Percentiles rank a stretch among this genome's conserved stretches.
Conservation (phyloP, 2,888 invertebrate species). For the Mamestra brassicae region DNA sequence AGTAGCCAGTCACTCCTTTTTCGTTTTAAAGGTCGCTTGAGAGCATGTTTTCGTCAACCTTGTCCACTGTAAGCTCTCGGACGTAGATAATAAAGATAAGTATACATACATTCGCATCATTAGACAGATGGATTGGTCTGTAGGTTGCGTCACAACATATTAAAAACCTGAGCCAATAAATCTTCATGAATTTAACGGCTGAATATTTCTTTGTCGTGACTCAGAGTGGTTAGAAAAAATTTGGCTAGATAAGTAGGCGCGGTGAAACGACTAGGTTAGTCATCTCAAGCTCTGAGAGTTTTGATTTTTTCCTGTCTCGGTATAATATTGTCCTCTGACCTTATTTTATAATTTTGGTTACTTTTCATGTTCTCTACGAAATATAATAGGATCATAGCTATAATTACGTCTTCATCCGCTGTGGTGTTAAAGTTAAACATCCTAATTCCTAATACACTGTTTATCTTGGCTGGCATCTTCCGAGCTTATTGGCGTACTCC, state of each 20-base stretch:
- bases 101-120: conserved; percentile 19
- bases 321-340: conserved; percentile 28
- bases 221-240: conserved; percentile 34
- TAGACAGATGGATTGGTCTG: conserved; percentile 26
- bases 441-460: conserved; percentile 29
- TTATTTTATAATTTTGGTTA: conserved; percentile 23
- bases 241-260: conserved; percentile 23
- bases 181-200: conserved; percentile 38
- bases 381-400: background rate
- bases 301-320: conserved; percentile 7
- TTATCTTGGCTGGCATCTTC: conserved; percentile 39
- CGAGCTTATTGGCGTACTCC: conserved; percentile 21
- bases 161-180: conserved; percentile 41
- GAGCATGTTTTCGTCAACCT: conserved; percentile 45
- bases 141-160: conserved; percentile 37
- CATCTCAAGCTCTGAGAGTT: conserved; percentile 15
- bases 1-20: conserved; percentile 68
- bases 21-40: conserved; percentile 62
- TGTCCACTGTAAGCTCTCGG: conserved; percentile 36
- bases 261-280: conserved; percentile 25
- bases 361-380: background rate
- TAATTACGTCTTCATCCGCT: conserved; percentile 18
- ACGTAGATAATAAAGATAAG: conserved; percentile 33
- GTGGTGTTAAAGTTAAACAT: conserved; percentile 24
- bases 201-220: conserved; percentile 32